Percentiles rank a stretch among this genome's conserved stretches.
phyloP scores from a whole-genome alignment of 2,888 invertebrate species.

The Matsumyia berberina region DNA sequence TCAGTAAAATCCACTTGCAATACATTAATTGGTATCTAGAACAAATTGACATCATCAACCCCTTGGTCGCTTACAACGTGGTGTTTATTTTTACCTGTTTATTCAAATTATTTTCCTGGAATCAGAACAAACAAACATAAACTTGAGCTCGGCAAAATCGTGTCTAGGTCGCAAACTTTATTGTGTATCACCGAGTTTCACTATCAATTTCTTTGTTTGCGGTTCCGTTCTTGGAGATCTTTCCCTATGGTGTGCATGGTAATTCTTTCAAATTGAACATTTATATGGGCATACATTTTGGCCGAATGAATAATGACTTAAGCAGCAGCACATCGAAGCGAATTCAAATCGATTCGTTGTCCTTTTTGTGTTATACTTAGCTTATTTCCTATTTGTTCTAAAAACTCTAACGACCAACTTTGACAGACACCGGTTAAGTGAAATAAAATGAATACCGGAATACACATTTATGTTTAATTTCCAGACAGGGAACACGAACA shows the following conservation, averaged over 20 bases:
- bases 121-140: slow-evolving; percentile 37
- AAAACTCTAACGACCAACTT: slow-evolving; percentile 34
- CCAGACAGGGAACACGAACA: slow-evolving; percentile 42
- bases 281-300: slow-evolving; percentile 74
- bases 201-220: slow-evolving; percentile 64
- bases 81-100: slow-evolving; percentile 62
- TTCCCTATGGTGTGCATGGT: slow-evolving; percentile 59
- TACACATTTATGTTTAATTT: slow-evolving; percentile 29
- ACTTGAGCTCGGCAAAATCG: slow-evolving; percentile 47
- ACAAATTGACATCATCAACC: slow-evolving; percentile 30
- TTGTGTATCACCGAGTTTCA: slow-evolving; percentile 49
- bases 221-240: slow-evolving; percentile 38
- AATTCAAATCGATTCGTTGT: slow-evolving; percentile 58
- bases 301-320: slow-evolving; percentile 68
- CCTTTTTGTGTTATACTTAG: slow-evolving; percentile 39
- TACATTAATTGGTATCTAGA: not conserved
- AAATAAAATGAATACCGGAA: slow-evolving; percentile 4
- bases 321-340: slow-evolving; percentile 36
- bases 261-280: slow-evolving; percentile 71
- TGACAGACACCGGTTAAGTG: slow-evolving; percentile 48
- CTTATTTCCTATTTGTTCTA: slow-evolving; percentile 41
- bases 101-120: slow-evolving; percentile 56
- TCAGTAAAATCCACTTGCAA: slow-evolving; percentile 36
- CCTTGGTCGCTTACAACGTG: slow-evolving; percentile 6
- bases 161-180: slow-evolving; percentile 69